phyloP scores from a whole-genome alignment of 2,797 vertebrate genomes.

The Rachycentron canadum region DNA sequence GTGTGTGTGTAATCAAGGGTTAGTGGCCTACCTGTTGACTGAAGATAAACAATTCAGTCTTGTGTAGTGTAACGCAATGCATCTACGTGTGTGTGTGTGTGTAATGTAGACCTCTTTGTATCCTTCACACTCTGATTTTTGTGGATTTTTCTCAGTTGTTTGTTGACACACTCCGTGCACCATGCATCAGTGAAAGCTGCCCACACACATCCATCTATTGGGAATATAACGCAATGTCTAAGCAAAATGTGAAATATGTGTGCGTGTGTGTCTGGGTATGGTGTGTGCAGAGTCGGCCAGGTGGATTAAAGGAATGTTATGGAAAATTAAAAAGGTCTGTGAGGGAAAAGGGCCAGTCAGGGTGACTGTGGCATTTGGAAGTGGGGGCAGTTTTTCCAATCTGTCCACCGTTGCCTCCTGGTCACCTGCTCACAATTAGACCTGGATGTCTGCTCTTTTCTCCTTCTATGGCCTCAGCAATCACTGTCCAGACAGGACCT shows the following conservation, averaged over 20 bases:
- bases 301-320: constrained; percentile 76
- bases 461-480: constrained; percentile 45
- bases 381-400: constrained; percentile 63
- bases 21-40: constrained; percentile 60
- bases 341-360: constrained; percentile 55
- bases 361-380: constrained; percentile 68
- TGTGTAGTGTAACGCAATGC: constrained; percentile 36
- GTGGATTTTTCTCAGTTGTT: constrained; percentile 39
- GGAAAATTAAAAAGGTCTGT: constrained; percentile 74
- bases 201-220: constrained; percentile 44
- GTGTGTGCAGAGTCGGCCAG: constrained; percentile 52
- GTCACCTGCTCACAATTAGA: constrained; percentile 80
- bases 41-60: constrained; percentile 64
- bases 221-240: constrained; percentile 17
- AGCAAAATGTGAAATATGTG: constrained; percentile 25
- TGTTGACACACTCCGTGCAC: constrained; percentile 43
- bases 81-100: constrained; percentile 15
- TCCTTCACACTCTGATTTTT: constrained; percentile 43
- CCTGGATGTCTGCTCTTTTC: constrained; percentile 58
- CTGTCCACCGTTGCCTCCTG: constrained; percentile 39
- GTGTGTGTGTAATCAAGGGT: constrained; percentile 66
- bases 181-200: constrained; percentile 42
- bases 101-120: constrained; percentile 3
- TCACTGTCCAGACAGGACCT: constrained; percentile 49
- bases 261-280: constrained; percentile 46